Conservation (phyloP, 2,888 invertebrate genomes). For the Hedya salicella region DNA sequence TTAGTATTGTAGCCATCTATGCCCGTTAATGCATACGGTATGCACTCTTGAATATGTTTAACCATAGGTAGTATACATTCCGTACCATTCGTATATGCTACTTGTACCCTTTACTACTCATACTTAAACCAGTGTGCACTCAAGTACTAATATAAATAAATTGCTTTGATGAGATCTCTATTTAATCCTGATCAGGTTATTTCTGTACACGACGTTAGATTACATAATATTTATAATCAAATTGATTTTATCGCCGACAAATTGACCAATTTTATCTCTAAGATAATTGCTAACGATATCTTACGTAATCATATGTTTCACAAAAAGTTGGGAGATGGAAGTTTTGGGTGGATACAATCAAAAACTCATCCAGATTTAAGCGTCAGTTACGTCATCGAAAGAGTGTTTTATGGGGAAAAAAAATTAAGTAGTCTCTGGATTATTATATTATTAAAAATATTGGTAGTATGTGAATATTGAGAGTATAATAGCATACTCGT, state of each 20-base stretch:
- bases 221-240: constrained; percentile 23
- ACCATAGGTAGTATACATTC: too few relatives aligned
- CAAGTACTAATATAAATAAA: constrained; percentile 31
- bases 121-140: neutral
- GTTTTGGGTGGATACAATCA: constrained; percentile 7
- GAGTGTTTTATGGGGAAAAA: neutral
- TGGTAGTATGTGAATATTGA: neutral
- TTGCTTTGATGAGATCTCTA: constrained; percentile 56
- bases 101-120: neutral
- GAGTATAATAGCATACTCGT: too few relatives aligned
- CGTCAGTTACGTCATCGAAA: neutral
- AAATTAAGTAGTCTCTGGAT: neutral
- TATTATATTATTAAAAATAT: neutral
- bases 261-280: constrained; percentile 34
- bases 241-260: constrained; percentile 35
- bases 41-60: too few relatives aligned
- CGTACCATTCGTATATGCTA: neutral
- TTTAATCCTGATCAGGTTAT: constrained; percentile 49
- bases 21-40: too few relatives aligned
- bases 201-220: constrained; percentile 16
- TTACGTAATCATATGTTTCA: constrained; percentile 35
- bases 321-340: constrained; percentile 4
- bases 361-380: neutral
- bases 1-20: too few relatives aligned
- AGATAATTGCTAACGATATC: constrained; percentile 32